phyloP scores from a whole-genome alignment of 2,888 invertebrate species.

The Nomada ferruginata region DNA sequence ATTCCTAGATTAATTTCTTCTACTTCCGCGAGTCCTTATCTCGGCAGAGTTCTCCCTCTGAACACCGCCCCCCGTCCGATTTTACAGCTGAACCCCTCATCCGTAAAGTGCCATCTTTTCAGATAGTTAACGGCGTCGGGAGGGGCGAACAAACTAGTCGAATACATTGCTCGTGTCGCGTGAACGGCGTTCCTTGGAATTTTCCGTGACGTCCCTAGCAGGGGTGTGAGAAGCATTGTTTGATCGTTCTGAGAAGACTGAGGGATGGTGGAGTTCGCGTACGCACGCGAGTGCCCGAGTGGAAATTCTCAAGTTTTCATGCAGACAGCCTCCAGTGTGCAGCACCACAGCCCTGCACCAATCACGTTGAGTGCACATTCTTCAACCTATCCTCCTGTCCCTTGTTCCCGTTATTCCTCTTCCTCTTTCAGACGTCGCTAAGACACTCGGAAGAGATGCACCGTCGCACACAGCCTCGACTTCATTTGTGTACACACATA shows the following conservation, averaged over 20 bases:
- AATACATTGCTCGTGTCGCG: neutral
- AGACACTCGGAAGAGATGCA: slow-evolving; percentile 63
- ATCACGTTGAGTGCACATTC: slow-evolving; percentile 83
- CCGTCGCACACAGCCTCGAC: slow-evolving; percentile 39
- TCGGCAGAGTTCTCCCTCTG: neutral
- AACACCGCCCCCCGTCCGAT: neutral
- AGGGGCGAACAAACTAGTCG: neutral
- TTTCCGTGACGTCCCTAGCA: neutral
- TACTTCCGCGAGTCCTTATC: neutral
- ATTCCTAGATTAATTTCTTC: neutral
- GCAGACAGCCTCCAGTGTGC: slow-evolving; percentile 72
- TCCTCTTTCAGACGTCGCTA: slow-evolving; percentile 55
- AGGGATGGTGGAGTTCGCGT: slow-evolving; percentile 19
- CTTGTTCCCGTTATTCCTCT: slow-evolving; percentile 54
- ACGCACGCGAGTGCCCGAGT: slow-evolving; percentile 51
- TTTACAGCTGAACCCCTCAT: neutral
- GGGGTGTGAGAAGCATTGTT: slow-evolving; percentile 35
- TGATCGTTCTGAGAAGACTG: slow-evolving; percentile 45
- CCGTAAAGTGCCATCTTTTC: slow-evolving; percentile 7
- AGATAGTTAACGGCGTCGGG: slow-evolving; percentile 4
- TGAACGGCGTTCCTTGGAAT: slow-evolving; percentile 18
- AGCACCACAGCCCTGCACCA: slow-evolving; percentile 74
- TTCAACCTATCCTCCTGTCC: slow-evolving; percentile 74
- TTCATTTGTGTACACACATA: slow-evolving; percentile 60
- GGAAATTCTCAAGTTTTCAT: slow-evolving; percentile 74